A percentile compares a stretch with the other conserved stretches of the same genome.
Evolutionary conservation across 2,888 invertebrate species (phyloP).

Genomic region (Hemistola chrysoprasaria): DNA sequence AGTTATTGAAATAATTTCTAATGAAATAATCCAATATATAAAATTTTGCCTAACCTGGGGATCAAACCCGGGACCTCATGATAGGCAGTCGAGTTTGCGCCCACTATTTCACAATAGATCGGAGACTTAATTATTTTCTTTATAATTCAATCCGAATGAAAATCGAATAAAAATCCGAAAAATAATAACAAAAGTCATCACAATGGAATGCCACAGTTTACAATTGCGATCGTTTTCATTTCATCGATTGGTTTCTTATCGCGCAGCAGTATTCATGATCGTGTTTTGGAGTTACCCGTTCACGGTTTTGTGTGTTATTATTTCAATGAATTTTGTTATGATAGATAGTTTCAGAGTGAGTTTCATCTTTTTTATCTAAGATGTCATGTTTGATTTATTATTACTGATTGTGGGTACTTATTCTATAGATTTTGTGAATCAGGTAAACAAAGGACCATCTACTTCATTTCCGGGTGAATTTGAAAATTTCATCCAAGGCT

Average conservation of each 20-base stretch:
- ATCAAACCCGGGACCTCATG: too few relatives aligned
- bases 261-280: constrained; percentile 41
- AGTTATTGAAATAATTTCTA: too few relatives aligned
- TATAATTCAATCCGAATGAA: too few relatives aligned
- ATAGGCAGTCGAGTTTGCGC: too few relatives aligned
- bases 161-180: constrained; percentile 4
- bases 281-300: constrained; percentile 31
- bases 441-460: background rate
- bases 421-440: too few relatives aligned
- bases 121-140: too few relatives aligned
- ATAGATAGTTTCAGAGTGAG: constrained; percentile 31
- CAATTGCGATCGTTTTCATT: constrained; percentile 15
- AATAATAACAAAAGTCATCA: constrained; percentile 11
- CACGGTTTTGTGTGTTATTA: constrained; percentile 28
- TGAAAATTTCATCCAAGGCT: constrained; percentile 41
- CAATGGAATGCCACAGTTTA: constrained; percentile 1
- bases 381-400: too few relatives aligned
- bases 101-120: too few relatives aligned
- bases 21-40: too few relatives aligned
- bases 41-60: too few relatives aligned
- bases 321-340: constrained; percentile 20
- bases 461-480: constrained; percentile 37
- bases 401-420: too few relatives aligned
- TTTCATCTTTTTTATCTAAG: constrained; percentile 15
- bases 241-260: constrained; percentile 26